Conservation (phyloP, 2,113 vertebrate genomes). For the Noctilio leporinus region DNA sequence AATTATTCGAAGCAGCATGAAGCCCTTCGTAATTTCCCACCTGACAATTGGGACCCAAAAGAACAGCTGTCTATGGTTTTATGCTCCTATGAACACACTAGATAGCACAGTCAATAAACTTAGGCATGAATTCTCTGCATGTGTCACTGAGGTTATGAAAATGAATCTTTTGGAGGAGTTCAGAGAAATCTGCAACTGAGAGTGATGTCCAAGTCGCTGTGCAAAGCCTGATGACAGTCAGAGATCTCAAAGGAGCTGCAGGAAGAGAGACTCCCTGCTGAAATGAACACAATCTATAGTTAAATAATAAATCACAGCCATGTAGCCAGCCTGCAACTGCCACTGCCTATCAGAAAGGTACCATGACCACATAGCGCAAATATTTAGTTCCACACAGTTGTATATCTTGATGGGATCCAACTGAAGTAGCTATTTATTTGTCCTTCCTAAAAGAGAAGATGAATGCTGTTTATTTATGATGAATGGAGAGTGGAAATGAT, state of each 20-base stretch:
- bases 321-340: slow-evolving; percentile 59
- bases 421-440: not conserved
- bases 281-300: slow-evolving; percentile 71
- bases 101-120: slow-evolving; percentile 47
- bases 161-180: slow-evolving; percentile 54
- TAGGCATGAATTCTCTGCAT: slow-evolving; percentile 54
- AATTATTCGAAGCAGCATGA: slow-evolving; percentile 52
- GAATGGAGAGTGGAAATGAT: not conserved
- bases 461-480: slow-evolving; percentile 35
- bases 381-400: slow-evolving; percentile 3
- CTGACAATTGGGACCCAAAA: slow-evolving; percentile 47
- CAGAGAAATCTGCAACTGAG: slow-evolving; percentile 45
- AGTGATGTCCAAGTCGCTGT: slow-evolving; percentile 66
- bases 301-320: slow-evolving; percentile 83
- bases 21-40: slow-evolving; percentile 66
- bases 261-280: slow-evolving; percentile 76
- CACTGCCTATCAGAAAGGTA: slow-evolving; percentile 39
- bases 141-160: slow-evolving; percentile 54
- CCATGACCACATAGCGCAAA: slow-evolving; percentile 39
- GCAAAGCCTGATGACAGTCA: slow-evolving; percentile 62
- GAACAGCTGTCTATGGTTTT: slow-evolving; percentile 49
- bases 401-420: slow-evolving; percentile 9
- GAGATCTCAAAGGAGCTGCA: slow-evolving; percentile 72
- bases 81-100: slow-evolving; percentile 33
- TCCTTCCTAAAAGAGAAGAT: slow-evolving; percentile 3